Percentiles rank a stretch among this genome's conserved stretches.
Conservation (phyloP, 1,140 invertebrate genomes). For the Bombus waltoni region DNA sequence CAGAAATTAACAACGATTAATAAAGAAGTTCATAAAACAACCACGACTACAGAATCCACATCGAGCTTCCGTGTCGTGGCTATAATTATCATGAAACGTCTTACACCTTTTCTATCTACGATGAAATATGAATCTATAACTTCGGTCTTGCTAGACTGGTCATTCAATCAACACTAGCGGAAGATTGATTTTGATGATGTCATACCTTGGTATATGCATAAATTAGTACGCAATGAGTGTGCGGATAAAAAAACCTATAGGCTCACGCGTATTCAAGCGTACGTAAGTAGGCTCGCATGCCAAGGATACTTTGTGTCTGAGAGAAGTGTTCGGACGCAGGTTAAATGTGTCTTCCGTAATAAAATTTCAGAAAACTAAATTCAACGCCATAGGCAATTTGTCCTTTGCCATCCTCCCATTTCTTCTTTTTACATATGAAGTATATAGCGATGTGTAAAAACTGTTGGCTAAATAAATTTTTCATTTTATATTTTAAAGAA, state of each 20-base stretch:
- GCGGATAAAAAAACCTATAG: slow-evolving; percentile 25
- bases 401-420: slow-evolving; percentile 32
- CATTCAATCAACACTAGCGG: slow-evolving; percentile 16
- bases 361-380: slow-evolving; percentile 28
- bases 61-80: not conserved
- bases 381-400: not conserved
- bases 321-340: slow-evolving; percentile 10
- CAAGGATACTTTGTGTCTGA: slow-evolving; percentile 25
- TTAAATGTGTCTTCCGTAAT: slow-evolving; percentile 12
- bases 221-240: slow-evolving; percentile 28
- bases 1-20: not conserved
- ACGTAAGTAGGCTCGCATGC: slow-evolving; percentile 6
- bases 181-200: slow-evolving; percentile 40
- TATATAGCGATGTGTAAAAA: not conserved
- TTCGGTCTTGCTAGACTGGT: not conserved
- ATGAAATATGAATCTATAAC: slow-evolving; percentile 10
- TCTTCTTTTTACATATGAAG: not conserved
- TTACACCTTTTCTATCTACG: too few species aligned
- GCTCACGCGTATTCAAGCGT: slow-evolving; percentile 6
- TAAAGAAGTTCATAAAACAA: not conserved
- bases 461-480: not conserved
- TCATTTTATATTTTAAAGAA: not conserved
- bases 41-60: not conserved
- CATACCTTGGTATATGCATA: slow-evolving; percentile 19
- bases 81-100: not conserved